Conservation (phyloP, 2,888 invertebrate genomes). For the Limnephilus lunatus region DNA sequence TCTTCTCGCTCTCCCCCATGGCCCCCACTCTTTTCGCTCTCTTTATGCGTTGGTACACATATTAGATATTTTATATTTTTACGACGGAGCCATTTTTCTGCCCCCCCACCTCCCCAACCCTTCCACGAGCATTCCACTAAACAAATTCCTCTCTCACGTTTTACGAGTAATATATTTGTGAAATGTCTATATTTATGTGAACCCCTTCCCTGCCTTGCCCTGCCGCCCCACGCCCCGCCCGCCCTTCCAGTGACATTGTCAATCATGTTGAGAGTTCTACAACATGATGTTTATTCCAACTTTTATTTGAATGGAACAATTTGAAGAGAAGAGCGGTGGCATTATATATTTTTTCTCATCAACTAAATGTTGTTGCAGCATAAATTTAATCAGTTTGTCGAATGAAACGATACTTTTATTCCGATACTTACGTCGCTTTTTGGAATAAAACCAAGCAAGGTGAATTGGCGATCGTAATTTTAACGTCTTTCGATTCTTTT, state of each 20-base stretch:
- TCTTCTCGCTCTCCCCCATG: constrained; percentile 55
- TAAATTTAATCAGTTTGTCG: constrained; percentile 10
- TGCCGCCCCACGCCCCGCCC: background rate
- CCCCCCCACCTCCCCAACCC: constrained; percentile 43
- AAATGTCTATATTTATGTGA: constrained; percentile 60
- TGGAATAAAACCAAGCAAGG: background rate
- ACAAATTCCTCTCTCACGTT: constrained; percentile 63
- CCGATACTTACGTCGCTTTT: background rate
- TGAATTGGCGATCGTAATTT: background rate
- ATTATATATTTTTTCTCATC: constrained; percentile 7
- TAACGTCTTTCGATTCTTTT: background rate
- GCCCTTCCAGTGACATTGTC: constrained; percentile 36
- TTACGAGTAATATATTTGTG: constrained; percentile 64
- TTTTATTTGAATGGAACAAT: constrained; percentile 35
- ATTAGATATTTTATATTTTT: constrained; percentile 66
- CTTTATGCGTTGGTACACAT: constrained; percentile 64
- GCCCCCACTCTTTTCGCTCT: constrained; percentile 57
- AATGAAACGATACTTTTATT: background rate
- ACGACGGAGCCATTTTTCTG: constrained; percentile 64
- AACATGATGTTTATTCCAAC: constrained; percentile 36
- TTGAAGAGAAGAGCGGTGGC: background rate
- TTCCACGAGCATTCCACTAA: constrained; percentile 51
- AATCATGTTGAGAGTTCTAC: constrained; percentile 42
- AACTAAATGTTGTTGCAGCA: constrained; percentile 5
- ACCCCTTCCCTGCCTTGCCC: background rate